Conservation (phyloP, 2,888 invertebrate genomes). For the Bembecia ichneumoniformis region DNA sequence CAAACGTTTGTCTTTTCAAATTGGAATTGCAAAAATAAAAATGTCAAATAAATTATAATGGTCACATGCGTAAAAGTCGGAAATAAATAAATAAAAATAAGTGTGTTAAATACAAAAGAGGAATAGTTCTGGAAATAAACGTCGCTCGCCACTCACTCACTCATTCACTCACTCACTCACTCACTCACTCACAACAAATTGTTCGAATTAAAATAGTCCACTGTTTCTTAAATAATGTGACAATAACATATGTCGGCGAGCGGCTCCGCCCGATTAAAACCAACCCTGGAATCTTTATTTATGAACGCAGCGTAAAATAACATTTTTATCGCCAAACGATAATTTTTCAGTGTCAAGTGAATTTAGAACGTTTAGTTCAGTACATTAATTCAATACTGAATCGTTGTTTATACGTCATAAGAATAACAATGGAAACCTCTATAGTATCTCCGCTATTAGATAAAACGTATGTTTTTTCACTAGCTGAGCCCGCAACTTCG, state of each 20-base stretch:
- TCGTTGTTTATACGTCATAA: too few species aligned
- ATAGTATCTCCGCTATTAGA: too few species aligned
- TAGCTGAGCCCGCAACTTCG: too few species aligned
- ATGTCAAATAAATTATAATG: not conserved
- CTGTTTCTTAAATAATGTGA: slow-evolving; percentile 50
- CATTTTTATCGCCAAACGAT: slow-evolving; percentile 32
- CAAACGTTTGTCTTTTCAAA: too few species aligned
- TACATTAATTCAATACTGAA: too few species aligned
- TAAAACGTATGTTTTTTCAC: too few species aligned
- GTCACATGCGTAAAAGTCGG: too few species aligned
- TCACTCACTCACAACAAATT: slow-evolving; percentile 36
- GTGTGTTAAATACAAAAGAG: slow-evolving; percentile 11
- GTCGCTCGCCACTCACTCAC: slow-evolving; percentile 16
- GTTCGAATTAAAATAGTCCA: slow-evolving; percentile 49
- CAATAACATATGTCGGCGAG: slow-evolving; percentile 47
- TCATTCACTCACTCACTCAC: too few species aligned
- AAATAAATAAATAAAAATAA: too few species aligned
- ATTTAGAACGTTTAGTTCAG: not conserved
- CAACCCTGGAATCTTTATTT: slow-evolving; percentile 40
- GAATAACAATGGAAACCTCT: too few species aligned
- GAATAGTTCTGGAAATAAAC: slow-evolving; percentile 36
- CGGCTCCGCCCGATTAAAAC: slow-evolving; percentile 35
- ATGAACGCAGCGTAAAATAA: slow-evolving; percentile 30
- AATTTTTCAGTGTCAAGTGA: slow-evolving; percentile 33
- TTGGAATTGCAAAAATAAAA: not conserved